A percentile compares a stretch with the other conserved stretches of the same genome.
Evolutionary conservation across 2,888 invertebrate genomes (phyloP).

Genomic region (Mythimna loreyi): DNA sequence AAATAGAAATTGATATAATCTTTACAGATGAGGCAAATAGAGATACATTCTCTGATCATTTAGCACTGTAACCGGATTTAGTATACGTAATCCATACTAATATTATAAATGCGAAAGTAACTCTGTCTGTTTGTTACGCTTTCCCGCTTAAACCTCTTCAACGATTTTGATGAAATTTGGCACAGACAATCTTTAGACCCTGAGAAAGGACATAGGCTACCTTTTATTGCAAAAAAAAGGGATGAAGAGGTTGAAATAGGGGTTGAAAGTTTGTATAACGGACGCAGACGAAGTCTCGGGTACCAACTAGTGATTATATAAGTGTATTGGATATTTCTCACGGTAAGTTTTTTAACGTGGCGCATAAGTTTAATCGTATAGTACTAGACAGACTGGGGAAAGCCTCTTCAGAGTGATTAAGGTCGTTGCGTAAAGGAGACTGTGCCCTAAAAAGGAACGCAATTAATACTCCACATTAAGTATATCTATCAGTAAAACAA

Average conservation of each 20-base stretch:
- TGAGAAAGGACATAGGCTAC: too few relatives aligned
- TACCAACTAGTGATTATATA: conserved; percentile 10
- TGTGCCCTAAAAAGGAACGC: not conserved
- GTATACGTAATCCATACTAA: too few relatives aligned
- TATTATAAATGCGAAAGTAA: too few relatives aligned
- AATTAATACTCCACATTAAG: not conserved
- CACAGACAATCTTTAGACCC: too few relatives aligned
- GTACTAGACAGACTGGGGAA: not conserved
- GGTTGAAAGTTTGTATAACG: too few relatives aligned
- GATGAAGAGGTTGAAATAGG: too few relatives aligned
- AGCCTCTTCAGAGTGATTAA: not conserved
- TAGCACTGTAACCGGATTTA: not conserved
- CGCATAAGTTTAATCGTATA: not conserved
- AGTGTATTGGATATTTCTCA: conserved; percentile 4
- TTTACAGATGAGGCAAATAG: conserved; percentile 16
- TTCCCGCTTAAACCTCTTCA: too few relatives aligned
- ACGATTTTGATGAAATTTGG: too few relatives aligned
- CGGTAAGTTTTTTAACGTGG: not conserved
- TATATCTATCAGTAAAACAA: not conserved
- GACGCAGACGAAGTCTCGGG: too few relatives aligned
- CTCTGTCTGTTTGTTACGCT: too few relatives aligned
- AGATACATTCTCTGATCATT: not conserved
- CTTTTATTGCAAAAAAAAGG: too few relatives aligned
- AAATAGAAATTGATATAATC: conserved; percentile 19
- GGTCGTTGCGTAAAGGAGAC: not conserved